Conservation (phyloP, 2,888 invertebrate species). For the Scaptomyza tumidula region DNA sequence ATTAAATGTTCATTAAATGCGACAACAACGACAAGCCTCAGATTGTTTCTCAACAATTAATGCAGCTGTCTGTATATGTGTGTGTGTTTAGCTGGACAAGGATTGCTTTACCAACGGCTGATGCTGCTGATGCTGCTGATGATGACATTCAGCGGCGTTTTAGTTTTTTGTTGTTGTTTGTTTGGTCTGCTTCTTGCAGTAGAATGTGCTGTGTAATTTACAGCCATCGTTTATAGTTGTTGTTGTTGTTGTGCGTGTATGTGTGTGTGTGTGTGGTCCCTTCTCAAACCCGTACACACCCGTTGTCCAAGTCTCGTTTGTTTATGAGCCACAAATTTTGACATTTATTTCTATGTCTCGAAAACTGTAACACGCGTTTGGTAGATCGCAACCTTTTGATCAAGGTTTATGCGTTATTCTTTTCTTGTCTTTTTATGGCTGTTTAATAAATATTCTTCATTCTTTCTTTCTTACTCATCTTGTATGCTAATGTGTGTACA, state of each 20-base stretch:
- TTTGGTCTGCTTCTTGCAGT: constrained; percentile 1
- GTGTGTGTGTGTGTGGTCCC: constrained; percentile 40
- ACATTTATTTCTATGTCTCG: constrained; percentile 64
- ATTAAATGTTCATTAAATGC: constrained; percentile 80
- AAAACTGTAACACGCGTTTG: constrained; percentile 52
- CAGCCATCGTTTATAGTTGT: constrained; percentile 23
- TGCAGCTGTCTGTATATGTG: constrained; percentile 10
- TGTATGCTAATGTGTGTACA: constrained; percentile 65
- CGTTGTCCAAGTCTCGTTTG: constrained; percentile 29
- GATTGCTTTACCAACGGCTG: constrained; percentile 27
- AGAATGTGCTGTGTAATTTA: constrained; percentile 74
- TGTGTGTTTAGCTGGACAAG: constrained; percentile 28
- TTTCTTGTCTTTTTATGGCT: constrained; percentile 45
- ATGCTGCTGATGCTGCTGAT: constrained; percentile 53
- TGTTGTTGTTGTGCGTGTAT: too few relatives aligned
- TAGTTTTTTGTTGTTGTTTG: neutral
- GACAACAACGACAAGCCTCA: constrained; percentile 63
- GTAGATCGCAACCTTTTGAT: constrained; percentile 43
- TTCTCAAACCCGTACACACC: constrained; percentile 1
- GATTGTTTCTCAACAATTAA: constrained; percentile 70
- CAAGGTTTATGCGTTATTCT: constrained; percentile 18
- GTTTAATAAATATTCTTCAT: constrained; percentile 62
- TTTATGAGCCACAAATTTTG: constrained; percentile 71
- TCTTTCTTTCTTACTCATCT: constrained; percentile 39
- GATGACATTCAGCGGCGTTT: constrained; percentile 65